Evolutionary conservation across 2,113 vertebrate species (phyloP).

Genomic region (Podarcis raffonei): DNA sequence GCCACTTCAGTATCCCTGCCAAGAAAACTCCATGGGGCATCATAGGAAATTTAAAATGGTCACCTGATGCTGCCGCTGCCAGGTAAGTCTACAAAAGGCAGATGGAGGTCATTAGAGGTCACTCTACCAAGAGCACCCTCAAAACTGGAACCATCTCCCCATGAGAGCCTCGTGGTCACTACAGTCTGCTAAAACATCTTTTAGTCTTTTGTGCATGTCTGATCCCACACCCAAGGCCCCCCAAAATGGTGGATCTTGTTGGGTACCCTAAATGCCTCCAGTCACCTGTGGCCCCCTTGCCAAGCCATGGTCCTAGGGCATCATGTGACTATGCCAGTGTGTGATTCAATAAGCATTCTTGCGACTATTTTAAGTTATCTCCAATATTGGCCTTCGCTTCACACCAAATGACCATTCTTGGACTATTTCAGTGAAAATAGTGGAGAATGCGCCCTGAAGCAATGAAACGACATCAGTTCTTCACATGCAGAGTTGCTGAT

Average conservation of each 20-base stretch:
- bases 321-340: neutral
- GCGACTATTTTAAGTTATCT: neutral
- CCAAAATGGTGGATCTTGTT: neutral
- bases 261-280: neutral
- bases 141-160: too few species aligned
- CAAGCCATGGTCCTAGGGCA: neutral
- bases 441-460: too few species aligned
- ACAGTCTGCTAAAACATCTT: neutral
- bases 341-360: neutral
- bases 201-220: neutral
- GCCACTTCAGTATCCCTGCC: too few species aligned
- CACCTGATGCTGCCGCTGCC: too few species aligned
- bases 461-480: neutral
- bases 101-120: too few species aligned
- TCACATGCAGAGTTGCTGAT: neutral
- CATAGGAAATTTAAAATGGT: too few species aligned
- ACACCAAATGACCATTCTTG: neutral
- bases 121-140: too few species aligned
- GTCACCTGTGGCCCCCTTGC: neutral
- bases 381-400: too few species aligned
- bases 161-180: neutral
- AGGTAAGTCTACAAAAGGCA: too few species aligned
- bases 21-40: too few species aligned
- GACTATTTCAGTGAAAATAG: neutral
- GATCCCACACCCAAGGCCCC: too few species aligned